phyloP scores from a whole-genome alignment of 2,888 invertebrate genomes.

The Hemithea aestivaria region DNA sequence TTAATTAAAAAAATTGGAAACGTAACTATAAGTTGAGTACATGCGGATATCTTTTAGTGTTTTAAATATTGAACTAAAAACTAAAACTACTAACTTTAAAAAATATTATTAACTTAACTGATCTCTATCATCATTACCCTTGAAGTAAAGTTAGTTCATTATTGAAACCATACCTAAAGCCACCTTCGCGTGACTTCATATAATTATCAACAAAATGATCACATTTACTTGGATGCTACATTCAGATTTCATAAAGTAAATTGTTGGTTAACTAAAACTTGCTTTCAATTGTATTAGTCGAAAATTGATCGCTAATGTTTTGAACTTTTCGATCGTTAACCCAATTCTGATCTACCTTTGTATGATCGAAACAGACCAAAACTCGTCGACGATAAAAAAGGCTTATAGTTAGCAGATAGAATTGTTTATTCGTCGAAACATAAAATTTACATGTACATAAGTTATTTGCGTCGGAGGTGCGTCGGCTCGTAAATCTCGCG shows the following conservation, averaged over 20 bases:
- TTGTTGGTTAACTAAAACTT: conserved; percentile 71
- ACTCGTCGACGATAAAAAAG: conserved; percentile 14
- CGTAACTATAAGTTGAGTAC: too few relatives aligned
- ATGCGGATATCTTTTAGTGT: too few relatives aligned
- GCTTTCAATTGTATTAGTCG: conserved; percentile 65
- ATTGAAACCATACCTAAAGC: conserved; percentile 44
- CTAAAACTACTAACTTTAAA: conserved; percentile 25
- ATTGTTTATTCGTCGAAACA: conserved; percentile 53
- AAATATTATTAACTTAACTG: conserved; percentile 20
- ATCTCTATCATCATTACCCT: conserved; percentile 30
- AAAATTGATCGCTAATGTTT: conserved; percentile 73
- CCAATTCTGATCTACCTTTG: too few relatives aligned
- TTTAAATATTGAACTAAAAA: too few relatives aligned
- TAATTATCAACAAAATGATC: conserved; percentile 66
- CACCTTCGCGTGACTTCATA: conserved; percentile 65
- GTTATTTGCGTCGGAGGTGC: conserved; percentile 69
- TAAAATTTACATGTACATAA: conserved; percentile 73
- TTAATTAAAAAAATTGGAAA: too few relatives aligned
- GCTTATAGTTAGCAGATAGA: conserved; percentile 22
- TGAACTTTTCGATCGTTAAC: conserved; percentile 60
- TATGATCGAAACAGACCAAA: conserved; percentile 10
- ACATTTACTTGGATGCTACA: conserved; percentile 57
- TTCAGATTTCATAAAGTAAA: conserved; percentile 72
- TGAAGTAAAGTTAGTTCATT: conserved; percentile 34
- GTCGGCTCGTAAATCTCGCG: conserved; percentile 75